Percentiles rank a stretch among this genome's conserved stretches.
phyloP scores from a whole-genome alignment of 2,888 invertebrate genomes.

The Petrophora chlorosata region DNA sequence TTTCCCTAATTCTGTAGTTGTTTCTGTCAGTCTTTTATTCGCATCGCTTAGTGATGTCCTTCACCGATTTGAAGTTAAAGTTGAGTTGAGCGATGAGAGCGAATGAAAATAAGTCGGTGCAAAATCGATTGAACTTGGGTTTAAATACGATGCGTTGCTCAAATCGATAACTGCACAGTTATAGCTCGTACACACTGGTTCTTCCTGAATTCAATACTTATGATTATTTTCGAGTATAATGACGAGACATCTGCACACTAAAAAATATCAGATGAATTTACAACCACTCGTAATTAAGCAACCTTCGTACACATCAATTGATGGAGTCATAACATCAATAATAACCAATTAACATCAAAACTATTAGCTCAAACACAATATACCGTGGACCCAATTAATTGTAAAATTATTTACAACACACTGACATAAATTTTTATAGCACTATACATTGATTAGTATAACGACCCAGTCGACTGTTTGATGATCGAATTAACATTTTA shows the following conservation, averaged over 20 bases:
- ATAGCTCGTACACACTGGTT: too few species aligned
- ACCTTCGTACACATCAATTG: slow-evolving; percentile 5
- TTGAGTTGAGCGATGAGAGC: too few species aligned
- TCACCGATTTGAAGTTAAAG: too few species aligned
- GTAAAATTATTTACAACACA: slow-evolving; percentile 67
- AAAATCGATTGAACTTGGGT: too few species aligned
- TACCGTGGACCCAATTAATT: slow-evolving; percentile 61
- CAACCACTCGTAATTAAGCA: slow-evolving; percentile 1
- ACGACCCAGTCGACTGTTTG: slow-evolving; percentile 74
- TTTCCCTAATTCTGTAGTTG: too few species aligned
- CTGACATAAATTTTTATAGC: slow-evolving; percentile 69
- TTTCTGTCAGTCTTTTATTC: too few species aligned
- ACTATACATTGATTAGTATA: slow-evolving; percentile 77
- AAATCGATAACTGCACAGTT: too few species aligned
- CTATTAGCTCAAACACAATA: slow-evolving; percentile 60
- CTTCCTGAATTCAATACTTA: too few species aligned
- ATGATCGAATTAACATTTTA: slow-evolving; percentile 78
- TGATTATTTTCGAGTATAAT: not conserved
- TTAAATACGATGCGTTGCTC: too few species aligned
- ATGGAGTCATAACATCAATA: slow-evolving; percentile 30
- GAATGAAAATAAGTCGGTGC: too few species aligned
- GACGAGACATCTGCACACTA: not conserved
- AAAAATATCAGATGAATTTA: not conserved
- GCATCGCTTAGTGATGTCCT: too few species aligned
- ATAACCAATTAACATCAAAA: slow-evolving; percentile 60